Evolutionary conservation across 2,888 invertebrate genomes (phyloP), one percentile per base, ranked within the genome.

Genomic region (Drosophila suboccidentalis): DNA sequence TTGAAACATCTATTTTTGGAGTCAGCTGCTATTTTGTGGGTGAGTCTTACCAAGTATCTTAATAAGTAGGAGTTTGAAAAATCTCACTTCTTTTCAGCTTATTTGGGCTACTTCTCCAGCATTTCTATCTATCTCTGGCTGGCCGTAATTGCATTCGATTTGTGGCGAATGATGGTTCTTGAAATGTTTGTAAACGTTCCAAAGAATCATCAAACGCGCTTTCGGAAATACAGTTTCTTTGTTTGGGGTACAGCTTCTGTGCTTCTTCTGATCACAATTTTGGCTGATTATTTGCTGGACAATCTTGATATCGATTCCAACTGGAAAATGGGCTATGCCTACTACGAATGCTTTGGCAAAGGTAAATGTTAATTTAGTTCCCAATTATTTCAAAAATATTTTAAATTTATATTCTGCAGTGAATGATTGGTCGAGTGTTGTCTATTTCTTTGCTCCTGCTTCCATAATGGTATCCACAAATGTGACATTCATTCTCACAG

Each of bases 391-490:
- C 39, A 15, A 5, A 15, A 1, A 8, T 8, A 15, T 15, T 15
- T 15, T 39, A 8, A 15, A 39, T 1, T 39, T 15, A n/a, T 15
- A 8, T 15, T 15, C 8, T 39, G 9, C 9, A 39, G 43, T 44
- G 19, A 44, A 2, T 44, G 43, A 44, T 44, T 44, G 43, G 43
- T 44, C 43, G 5, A 22, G 43, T 44, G 13, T 44, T 13, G 43
- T 44, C 22, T 44, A 44, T 22, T 44, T 44, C 13, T 22, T 44
- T 13, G 19, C 13, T 13, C 43, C 43, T 44, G 43, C 43, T 2
- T 22, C 22, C 13, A 19, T 44, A 19, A 22, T 44, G 43, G 19
- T 44, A 11, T 0, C 2, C 5, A 44, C 22, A 44, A 44, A 44
- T 22, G 11, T 44, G 22, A 22, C 13, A 44, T 44, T 44, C 1